Evolutionary conservation across 2,888 invertebrate species (phyloP).

Genomic region (Zele albiditarsus): DNA sequence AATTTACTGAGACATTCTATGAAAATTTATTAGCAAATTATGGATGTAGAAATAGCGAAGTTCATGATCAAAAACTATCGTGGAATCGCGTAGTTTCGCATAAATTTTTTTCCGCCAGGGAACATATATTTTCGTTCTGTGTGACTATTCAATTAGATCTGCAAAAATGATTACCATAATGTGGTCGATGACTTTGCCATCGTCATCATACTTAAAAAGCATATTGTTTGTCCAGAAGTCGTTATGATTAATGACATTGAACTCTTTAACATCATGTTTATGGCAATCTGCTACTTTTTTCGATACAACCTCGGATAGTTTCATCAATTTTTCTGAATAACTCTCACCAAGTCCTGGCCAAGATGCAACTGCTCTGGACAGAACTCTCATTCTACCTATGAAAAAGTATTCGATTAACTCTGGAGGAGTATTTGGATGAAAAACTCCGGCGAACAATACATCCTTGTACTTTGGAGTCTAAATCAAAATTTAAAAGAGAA

Average conservation of each 20-base stretch:
- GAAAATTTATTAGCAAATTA: too few species aligned
- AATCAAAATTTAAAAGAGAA: constrained; percentile 23
- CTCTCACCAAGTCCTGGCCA: constrained; percentile 61
- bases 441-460: constrained; percentile 57
- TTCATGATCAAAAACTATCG: too few species aligned
- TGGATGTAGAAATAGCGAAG: too few species aligned
- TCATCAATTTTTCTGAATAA: constrained; percentile 56
- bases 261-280: constrained; percentile 52
- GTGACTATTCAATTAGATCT: background rate
- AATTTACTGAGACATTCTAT: too few species aligned
- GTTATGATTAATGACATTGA: constrained; percentile 67
- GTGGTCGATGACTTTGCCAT: constrained; percentile 57
- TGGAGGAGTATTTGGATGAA: constrained; percentile 40
- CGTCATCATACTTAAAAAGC: constrained; percentile 64
- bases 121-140: too few species aligned
- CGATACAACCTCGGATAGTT: constrained; percentile 45
- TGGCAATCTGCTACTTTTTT: constrained; percentile 35
- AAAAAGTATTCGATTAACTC: constrained; percentile 53
- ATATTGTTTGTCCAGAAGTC: constrained; percentile 69
- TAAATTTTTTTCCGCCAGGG: too few species aligned
- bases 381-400: constrained; percentile 22
- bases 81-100: too few species aligned
- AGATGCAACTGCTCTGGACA: constrained; percentile 50
- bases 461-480: constrained; percentile 60
- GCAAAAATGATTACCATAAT: constrained; percentile 61